Evolutionary conservation across 1,140 invertebrate species (phyloP), one percentile per base, ranked within the genome.

Genomic region (Drosophila nannoptera): DNA sequence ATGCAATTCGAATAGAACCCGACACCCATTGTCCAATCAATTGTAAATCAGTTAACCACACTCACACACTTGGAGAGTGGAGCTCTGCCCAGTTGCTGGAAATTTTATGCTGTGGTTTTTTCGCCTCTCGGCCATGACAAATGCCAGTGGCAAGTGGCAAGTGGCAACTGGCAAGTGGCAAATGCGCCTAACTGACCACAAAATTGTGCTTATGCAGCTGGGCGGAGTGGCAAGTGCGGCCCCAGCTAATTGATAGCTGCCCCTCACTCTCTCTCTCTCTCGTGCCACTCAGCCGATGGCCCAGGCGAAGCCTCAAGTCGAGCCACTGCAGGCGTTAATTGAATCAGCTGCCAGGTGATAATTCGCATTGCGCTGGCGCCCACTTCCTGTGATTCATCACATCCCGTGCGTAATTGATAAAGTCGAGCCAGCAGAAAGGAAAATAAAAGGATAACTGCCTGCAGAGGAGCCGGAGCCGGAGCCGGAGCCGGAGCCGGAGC

Each of bases 341-440:
- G 67, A 77, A 76, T 84, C 72, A 76, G 63, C 63, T 69, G 35
- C 64, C 56, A 55, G 62, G 50, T 71, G 62, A 67, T 53, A 38
- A 70, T 46, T 43, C 48, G 40, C 31, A 29, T 56, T 66, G 60
- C 62, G 71, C 43, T 69, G 64, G 42, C 61, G 31, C 53, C 22
- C 43, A 81, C 62, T 78, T 84, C 58, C 63, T 22, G 66, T 84
- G 80, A 84, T 84, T 84, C 80, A 84, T 84, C 54, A 45, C 11
- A 33, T 8, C 31, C 69, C 60, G 59, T 71, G 55, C 55, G 69
- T 76, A 80, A 83, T 83, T 83, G 78, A 83, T 84, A 83, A 83
- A 83, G 74, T 65, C 75, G 70, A 46, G 46, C 22, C 16, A 22
- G 9, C 11, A 53, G n/a, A 22, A 42, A 35, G 7, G 16, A 22